phyloP scores from a whole-genome alignment of 1,140 invertebrate species.

The Micrasema longulum region DNA sequence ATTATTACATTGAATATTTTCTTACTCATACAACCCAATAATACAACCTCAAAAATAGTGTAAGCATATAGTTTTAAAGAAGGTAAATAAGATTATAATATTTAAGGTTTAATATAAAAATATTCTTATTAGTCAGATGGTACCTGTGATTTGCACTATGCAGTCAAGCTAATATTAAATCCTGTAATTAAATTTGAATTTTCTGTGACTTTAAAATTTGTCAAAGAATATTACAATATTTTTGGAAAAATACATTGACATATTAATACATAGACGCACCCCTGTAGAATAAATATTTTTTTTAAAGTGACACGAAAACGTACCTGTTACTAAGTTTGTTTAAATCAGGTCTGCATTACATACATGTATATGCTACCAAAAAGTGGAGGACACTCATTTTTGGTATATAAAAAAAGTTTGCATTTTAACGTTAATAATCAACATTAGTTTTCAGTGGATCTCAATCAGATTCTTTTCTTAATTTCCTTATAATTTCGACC shows the following conservation, averaged over 20 bases:
- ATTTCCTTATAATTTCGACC: background rate
- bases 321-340: background rate
- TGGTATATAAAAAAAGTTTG: too few species aligned
- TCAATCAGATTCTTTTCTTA: too few species aligned
- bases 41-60: slow-evolving; percentile 10
- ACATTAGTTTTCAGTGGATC: too few species aligned
- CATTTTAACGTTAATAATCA: too few species aligned
- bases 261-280: background rate
- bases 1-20: slow-evolving; percentile 1
- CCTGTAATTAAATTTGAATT: background rate
- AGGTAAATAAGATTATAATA: background rate
- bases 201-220: background rate
- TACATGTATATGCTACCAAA: background rate
- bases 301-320: background rate
- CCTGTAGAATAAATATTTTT: background rate
- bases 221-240: background rate
- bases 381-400: background rate
- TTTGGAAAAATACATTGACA: too few species aligned
- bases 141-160: background rate
- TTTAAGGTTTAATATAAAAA: background rate
- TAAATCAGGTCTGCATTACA: background rate
- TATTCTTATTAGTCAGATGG: too few species aligned
- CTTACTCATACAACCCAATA: slow-evolving; percentile 18
- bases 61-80: slow-evolving; percentile 1
- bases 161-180: background rate